These are phyloP conservation scores for Ianthella basta DNA, from an alignment of 37 sponge, comb jelly and placozoan species.

Conservation along the genomic window DNA sequence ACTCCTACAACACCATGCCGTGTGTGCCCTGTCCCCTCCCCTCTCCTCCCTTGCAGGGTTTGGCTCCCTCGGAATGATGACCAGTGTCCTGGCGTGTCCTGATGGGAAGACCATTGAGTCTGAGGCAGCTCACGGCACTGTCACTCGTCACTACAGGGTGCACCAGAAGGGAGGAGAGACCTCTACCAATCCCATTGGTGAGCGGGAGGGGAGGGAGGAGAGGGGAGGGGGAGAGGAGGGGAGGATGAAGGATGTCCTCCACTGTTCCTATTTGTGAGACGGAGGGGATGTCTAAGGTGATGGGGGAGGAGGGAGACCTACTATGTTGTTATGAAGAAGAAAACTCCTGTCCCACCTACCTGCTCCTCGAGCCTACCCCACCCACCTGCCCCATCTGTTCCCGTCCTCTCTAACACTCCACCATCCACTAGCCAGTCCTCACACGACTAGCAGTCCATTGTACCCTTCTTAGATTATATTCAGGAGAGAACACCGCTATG, in stretches of 20 bases:
- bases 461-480: too few species aligned
- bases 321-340: too few species aligned
- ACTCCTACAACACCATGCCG: too few species aligned
- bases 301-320: not conserved
- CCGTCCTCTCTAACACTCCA: too few species aligned
- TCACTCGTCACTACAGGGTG: constrained; percentile 89
- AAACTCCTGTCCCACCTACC: too few species aligned
- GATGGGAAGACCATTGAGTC: constrained; percentile 95
- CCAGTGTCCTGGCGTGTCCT: constrained; percentile 93
- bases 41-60: constrained; percentile 52
- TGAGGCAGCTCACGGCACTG: constrained; percentile 96
- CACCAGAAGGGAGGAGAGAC: constrained; percentile 94
- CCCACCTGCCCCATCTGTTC: too few species aligned
- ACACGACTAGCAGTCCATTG: too few species aligned
- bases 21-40: not conserved
- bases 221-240: too few species aligned
- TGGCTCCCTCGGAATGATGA: constrained; percentile 98
- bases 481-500: too few species aligned
- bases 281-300: not conserved
- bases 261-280: too few species aligned
- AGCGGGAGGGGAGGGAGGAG: not conserved
- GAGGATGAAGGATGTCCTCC: not conserved
- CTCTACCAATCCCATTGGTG: constrained; percentile 90
- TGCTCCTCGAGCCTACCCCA: too few species aligned
- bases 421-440: too few species aligned